A percentile compares a stretch with the other conserved stretches of the same genome.
Conservation (phyloP, 2,888 invertebrate species). For the Caenorhabditis angaria region DNA sequence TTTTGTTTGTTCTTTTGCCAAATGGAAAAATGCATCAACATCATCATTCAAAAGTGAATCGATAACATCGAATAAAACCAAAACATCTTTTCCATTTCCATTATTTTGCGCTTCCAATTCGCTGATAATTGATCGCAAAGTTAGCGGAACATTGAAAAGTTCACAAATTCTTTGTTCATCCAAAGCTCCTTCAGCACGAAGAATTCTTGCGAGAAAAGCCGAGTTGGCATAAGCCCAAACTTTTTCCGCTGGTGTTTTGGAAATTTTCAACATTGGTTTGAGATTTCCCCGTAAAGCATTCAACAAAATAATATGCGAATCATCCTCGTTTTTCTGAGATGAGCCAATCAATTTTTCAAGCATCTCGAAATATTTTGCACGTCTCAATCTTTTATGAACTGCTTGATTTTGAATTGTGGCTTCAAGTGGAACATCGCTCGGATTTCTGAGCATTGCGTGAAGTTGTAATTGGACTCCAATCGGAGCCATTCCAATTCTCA, state of each 20-base stretch:
- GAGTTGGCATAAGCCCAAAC: conserved; percentile 43
- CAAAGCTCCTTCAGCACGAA: conserved; percentile 30
- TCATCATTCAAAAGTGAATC: conserved; percentile 36
- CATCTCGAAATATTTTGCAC: conserved; percentile 38
- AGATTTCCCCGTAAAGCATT: conserved; percentile 32
- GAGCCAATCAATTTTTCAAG: not conserved
- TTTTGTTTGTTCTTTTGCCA: conserved; percentile 19
- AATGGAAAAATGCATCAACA: conserved; percentile 33
- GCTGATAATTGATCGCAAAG: conserved; percentile 26
- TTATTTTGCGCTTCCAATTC: conserved; percentile 15
- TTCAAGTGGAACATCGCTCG: conserved; percentile 25
- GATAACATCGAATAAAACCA: conserved; percentile 22
- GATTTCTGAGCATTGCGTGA: conserved; percentile 28
- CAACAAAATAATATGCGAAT: conserved; percentile 14
- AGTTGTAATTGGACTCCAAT: conserved; percentile 27
- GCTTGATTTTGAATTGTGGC: conserved; percentile 17
- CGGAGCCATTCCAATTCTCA: conserved; percentile 31
- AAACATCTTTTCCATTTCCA: conserved; percentile 16
- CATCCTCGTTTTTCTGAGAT: conserved; percentile 21
- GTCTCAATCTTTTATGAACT: conserved; percentile 22
- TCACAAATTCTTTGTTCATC: conserved; percentile 6
- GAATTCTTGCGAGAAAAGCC: conserved; percentile 34
- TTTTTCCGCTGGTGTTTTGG: conserved; percentile 31
- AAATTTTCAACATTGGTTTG: conserved; percentile 20
- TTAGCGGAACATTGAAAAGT: conserved; percentile 35